Evolutionary conservation across 2,113 vertebrate genomes (phyloP).

Genomic region (Vireo altiloquus): DNA sequence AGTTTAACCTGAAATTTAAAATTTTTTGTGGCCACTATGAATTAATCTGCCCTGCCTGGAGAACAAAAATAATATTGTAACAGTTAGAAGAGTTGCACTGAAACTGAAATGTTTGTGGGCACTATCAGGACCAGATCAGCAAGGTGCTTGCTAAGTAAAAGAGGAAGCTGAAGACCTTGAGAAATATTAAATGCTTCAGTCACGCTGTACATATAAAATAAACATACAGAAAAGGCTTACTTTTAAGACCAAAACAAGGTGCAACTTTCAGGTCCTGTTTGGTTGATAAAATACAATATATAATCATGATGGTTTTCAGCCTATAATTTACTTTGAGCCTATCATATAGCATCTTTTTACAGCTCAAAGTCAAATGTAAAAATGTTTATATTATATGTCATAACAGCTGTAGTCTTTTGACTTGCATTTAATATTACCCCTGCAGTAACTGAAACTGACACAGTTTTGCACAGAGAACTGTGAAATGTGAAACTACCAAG

Average conservation of each 20-base stretch:
- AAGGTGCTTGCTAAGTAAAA: neutral
- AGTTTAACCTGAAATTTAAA: neutral
- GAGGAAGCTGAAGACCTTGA: neutral
- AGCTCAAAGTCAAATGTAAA: neutral
- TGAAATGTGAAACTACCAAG: neutral
- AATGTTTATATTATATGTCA: neutral
- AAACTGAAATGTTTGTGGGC: neutral
- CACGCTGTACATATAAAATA: neutral
- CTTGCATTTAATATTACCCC: neutral
- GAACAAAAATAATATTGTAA: neutral
- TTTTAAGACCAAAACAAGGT: neutral
- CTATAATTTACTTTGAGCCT: neutral
- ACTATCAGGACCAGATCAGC: neutral
- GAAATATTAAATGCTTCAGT: neutral
- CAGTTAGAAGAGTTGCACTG: neutral
- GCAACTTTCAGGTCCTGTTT: neutral
- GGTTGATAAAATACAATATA: neutral
- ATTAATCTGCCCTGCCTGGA: neutral
- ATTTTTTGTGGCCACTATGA: no score
- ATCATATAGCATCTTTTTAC: neutral
- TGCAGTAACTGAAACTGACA: neutral
- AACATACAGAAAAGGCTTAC: neutral
- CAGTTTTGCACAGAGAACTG: neutral
- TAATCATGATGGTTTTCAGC: neutral
- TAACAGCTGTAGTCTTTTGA: neutral